Evolutionary conservation across 2,113 vertebrate species (phyloP).

Genomic region (Empidonax traillii): DNA sequence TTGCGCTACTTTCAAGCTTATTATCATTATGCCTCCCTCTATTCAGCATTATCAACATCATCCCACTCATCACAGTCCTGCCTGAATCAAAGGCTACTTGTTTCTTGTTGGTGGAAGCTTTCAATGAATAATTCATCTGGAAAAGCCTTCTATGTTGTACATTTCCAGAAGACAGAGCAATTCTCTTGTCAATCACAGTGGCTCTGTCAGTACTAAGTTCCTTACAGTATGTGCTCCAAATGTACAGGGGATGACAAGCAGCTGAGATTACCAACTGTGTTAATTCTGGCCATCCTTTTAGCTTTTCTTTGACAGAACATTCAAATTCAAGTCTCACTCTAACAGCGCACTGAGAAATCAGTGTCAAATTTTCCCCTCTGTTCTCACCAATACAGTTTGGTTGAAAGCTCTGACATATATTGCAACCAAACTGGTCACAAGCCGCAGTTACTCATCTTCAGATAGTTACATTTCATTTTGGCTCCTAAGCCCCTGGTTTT

Average conservation of each 20-base stretch:
- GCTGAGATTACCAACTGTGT: constrained; percentile 60
- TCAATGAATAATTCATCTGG: constrained; percentile 76
- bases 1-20: constrained; percentile 28
- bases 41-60: constrained; percentile 51
- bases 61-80: constrained; percentile 11
- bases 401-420: constrained; percentile 20
- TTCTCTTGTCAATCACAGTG: constrained; percentile 67
- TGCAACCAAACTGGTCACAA: background rate
- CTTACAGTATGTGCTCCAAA: constrained; percentile 19
- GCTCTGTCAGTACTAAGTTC: constrained; percentile 40
- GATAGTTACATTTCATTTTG: background rate
- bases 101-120: constrained; percentile 58
- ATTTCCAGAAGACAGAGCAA: constrained; percentile 66
- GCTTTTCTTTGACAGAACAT: constrained; percentile 59
- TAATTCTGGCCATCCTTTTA: constrained; percentile 59
- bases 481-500: background rate
- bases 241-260: constrained; percentile 22
- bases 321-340: constrained; percentile 54
- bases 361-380: background rate
- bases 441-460: background rate
- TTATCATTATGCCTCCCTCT: constrained; percentile 28
- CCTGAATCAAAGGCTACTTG: constrained; percentile 61
- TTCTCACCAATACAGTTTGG: background rate
- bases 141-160: constrained; percentile 59
- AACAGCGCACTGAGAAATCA: constrained; percentile 7